Evolutionary conservation across 2,888 invertebrate genomes (phyloP), one percentile per base, ranked within the genome.

Genomic region (Cantharis rufa): DNA sequence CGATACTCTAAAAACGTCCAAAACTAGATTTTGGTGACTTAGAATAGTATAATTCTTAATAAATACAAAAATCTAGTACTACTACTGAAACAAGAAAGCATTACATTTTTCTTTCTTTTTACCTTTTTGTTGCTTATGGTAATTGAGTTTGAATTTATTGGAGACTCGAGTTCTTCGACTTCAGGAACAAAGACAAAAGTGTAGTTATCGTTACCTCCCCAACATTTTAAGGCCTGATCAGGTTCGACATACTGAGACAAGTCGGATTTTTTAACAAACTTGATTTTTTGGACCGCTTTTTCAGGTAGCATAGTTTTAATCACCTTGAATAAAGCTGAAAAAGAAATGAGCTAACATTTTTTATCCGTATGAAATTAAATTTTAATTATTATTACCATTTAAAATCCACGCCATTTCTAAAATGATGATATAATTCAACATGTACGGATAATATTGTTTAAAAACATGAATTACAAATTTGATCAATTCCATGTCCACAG

Each of bases 391-490:
- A 89, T 89, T 89, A 94, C 94, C 93, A 84, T 94, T 96, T 77
- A 98, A 88, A 1, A 98, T 92, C 98, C 98, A 98, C 0, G 98
- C 96, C 95, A 98, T 95, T 86, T 98, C 97, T 86, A 91, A 96
- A 72, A 98, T 94, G 48, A 98, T 89, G 81, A 98, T 96, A 85
- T 96, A 96, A 84, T 96, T 97, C 79, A 96, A 88, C 84, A 94
- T 93, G 86, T 92, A 92, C 0, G 98, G 98, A 88, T 97, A 98
- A 86, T 97, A 97, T 16, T 91, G 89, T 87, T 97, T 97, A 86
- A 98, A 96, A 18, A 96, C 90, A 18, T 92, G 92, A 80, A 98
- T 96, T 79, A 98, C 89, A 85, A 95, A 96, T 85, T 94, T 95
- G 0, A 95, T 95, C 76, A 97, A 91, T 27, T 98, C 98, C 93